phyloP scores from a whole-genome alignment of 2,797 vertebrate species.

The Tachyglossus aculeatus region DNA sequence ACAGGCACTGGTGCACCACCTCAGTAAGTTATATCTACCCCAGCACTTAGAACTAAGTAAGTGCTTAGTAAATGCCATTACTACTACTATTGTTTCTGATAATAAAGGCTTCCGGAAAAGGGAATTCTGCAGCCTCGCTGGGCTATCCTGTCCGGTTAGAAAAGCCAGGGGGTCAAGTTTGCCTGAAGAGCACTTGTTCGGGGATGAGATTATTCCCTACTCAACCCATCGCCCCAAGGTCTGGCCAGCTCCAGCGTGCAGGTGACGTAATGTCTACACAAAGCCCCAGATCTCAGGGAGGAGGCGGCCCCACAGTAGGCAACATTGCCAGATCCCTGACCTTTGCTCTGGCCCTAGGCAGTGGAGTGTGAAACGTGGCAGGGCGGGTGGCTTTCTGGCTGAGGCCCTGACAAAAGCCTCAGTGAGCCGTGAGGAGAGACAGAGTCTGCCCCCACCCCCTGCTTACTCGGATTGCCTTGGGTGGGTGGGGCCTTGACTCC shows the following conservation, averaged over 20 bases:
- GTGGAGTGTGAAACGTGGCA: background rate
- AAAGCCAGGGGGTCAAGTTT: too few species aligned
- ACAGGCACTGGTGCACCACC: too few species aligned
- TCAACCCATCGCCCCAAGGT: background rate
- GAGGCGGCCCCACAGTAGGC: background rate
- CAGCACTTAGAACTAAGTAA: too few species aligned
- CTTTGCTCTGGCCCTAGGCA: background rate
- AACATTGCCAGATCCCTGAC: background rate
- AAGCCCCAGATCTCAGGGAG: background rate
- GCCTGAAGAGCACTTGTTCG: background rate
- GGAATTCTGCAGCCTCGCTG: too few species aligned
- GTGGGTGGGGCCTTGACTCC: constrained; percentile 55
- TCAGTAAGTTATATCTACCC: too few species aligned
- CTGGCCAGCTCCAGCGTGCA: background rate
- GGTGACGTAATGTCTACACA: background rate
- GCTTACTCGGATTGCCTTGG: background rate
- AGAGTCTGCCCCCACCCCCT: background rate
- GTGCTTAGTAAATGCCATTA: too few species aligned
- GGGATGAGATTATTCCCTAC: background rate
- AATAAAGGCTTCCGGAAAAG: too few species aligned
- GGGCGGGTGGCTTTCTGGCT: constrained; percentile 10
- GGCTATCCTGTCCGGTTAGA: too few species aligned
- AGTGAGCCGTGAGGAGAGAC: background rate
- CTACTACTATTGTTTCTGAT: too few species aligned
- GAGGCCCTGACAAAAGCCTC: constrained; percentile 1